Evolutionary conservation across 92 coral and sea anemone genomes (phyloP), one percentile per base, ranked within the genome.

Genomic region (Porites lobata): DNA sequence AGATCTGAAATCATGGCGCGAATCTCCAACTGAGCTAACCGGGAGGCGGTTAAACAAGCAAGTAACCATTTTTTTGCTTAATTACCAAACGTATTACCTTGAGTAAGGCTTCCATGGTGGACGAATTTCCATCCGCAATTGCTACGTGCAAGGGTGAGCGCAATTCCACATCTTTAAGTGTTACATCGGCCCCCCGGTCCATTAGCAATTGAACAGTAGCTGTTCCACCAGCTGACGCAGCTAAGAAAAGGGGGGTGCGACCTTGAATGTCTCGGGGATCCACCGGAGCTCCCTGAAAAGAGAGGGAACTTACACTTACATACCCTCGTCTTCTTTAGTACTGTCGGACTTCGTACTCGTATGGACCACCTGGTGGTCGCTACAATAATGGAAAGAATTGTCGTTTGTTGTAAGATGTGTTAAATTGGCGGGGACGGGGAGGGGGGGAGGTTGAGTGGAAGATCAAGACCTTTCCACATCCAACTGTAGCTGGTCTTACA

Each of bases 91-190:
- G 47, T 68, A n/a, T 50, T 72, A 95, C 98, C 96, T 93, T 93
- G 24, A 95, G 66, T 20, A 95, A 82, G 51, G 81, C 91, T 47
- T 95, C 98, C 93, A 91, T 89, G 1, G 96, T 94, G 29, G 76
- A 61, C 10, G 80, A 58, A 69, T 95, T 89, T 19, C 96, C 96
- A 69, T 95, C 85, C 19, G 94, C 96, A 17, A 92, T 92, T 7
- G 98, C 98, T 6, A 94, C 98, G 70, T 95, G 98, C 10, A 95
- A 63, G 3, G 96, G 85, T 18, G 98, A 95, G 65, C 95, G 88
- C 83, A 84, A 76, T 82, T 95, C 98, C 19, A 88, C 73, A 68
- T 96, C 98, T 82, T 93, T 91, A 21, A 94, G 79, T n/a, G 96
- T 71, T 51, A 93, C 63, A 77, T 93, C 96, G 74, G 98, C 93